Conservation (phyloP, 2,113 vertebrate species). For the Ciconia maguari region DNA sequence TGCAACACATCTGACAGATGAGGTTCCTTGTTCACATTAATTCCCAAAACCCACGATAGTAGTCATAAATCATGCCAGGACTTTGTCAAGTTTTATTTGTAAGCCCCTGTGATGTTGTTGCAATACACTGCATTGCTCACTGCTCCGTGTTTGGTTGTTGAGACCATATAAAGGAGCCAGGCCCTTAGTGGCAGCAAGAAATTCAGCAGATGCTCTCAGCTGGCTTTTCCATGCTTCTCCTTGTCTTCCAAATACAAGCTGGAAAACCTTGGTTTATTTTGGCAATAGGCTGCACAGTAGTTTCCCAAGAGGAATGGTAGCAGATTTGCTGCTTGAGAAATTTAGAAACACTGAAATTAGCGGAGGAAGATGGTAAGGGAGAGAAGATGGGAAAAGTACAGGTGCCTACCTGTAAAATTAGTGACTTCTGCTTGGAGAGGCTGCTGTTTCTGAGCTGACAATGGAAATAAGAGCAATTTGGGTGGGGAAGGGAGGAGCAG, state of each 20-base stretch:
- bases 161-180: background rate
- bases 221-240: background rate
- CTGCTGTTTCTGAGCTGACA: background rate
- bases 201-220: background rate
- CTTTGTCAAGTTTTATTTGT: background rate
- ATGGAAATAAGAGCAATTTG: background rate
- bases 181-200: background rate
- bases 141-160: background rate
- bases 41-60: background rate
- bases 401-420: background rate
- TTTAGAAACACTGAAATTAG: background rate
- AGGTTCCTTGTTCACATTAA: background rate
- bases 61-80: background rate
- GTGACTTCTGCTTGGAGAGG: background rate
- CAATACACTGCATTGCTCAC: background rate
- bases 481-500: background rate
- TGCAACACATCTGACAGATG: background rate
- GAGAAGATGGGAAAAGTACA: background rate
- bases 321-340: background rate
- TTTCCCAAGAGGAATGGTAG: background rate
- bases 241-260: background rate
- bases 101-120: background rate
- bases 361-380: background rate
- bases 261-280: background rate
- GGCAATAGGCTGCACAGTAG: background rate